Percentiles rank a stretch among this genome's conserved stretches.
Conservation (phyloP, 2,113 vertebrate genomes). For the Cebidichthys violaceus region DNA sequence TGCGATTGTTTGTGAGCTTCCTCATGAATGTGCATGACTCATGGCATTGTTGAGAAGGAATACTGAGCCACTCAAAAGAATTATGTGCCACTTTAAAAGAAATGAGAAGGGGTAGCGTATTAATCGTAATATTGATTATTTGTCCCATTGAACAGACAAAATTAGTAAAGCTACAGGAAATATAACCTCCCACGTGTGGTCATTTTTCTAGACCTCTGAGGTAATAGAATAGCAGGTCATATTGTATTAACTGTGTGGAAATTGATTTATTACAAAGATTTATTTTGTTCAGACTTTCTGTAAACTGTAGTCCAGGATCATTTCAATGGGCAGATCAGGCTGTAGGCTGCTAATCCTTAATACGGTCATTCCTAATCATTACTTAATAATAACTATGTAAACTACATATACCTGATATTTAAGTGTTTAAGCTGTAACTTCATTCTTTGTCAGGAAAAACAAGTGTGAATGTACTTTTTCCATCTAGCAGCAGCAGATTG, state of each 20-base stretch:
- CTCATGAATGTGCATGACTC: constrained; percentile 51
- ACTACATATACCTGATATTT: background rate
- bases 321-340: background rate
- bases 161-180: background rate
- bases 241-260: background rate
- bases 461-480: background rate
- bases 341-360: background rate
- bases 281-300: background rate
- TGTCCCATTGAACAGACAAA: background rate
- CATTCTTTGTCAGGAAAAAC: background rate
- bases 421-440: no score
- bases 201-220: background rate
- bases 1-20: background rate
- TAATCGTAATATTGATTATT: constrained; percentile 29
- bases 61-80: background rate
- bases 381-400: background rate
- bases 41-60: constrained; percentile 31
- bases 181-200: background rate
- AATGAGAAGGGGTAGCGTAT: background rate
- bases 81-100: background rate
- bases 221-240: background rate
- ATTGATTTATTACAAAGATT: background rate
- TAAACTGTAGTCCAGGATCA: background rate
- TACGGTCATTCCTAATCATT: background rate
- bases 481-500: background rate